A percentile compares a stretch with the other conserved stretches of the same genome.
phyloP scores from a whole-genome alignment of 2,888 invertebrate genomes.

The Neoaliturus tenellus region DNA sequence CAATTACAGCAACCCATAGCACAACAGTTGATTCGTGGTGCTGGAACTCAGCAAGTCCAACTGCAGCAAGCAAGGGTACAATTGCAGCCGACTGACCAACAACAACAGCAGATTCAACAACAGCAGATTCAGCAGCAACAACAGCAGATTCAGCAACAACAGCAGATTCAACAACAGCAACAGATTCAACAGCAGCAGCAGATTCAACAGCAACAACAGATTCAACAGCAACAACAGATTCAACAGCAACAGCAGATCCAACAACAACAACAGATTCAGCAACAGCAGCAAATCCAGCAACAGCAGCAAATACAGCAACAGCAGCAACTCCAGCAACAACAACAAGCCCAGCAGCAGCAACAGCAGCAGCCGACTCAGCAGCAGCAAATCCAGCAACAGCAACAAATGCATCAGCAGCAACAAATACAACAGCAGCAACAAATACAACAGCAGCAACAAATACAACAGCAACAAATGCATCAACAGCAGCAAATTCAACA shows the following conservation, averaged over 20 bases:
- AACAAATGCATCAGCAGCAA: not conserved
- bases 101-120: not conserved
- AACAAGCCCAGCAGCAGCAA: constrained; percentile 44
- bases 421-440: not conserved
- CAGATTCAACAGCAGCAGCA: constrained; percentile 18
- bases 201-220: not conserved
- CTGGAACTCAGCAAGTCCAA: constrained; percentile 20
- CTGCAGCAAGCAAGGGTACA: constrained; percentile 24
- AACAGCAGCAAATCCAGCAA: constrained; percentile 55
- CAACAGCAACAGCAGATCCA: constrained; percentile 47
- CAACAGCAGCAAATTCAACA: not conserved
- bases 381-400: constrained; percentile 3
- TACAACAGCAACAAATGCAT: not conserved
- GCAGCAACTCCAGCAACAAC: constrained; percentile 51
- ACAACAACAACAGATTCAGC: constrained; percentile 32
- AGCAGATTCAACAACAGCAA: constrained; percentile 26
- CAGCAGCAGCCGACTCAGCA: not conserved
- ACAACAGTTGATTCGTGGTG: constrained; percentile 25
- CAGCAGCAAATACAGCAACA: constrained; percentile 12
- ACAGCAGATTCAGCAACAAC: constrained; percentile 11
- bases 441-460: not conserved
- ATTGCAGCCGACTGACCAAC: constrained; percentile 55
- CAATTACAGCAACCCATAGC: constrained; percentile 47
- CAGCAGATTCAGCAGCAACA: not conserved
- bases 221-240: not conserved